Evolutionary conservation across 1,140 invertebrate genomes (phyloP), one percentile per base, ranked within the genome.

Genomic region (Aphis craccivora): DNA sequence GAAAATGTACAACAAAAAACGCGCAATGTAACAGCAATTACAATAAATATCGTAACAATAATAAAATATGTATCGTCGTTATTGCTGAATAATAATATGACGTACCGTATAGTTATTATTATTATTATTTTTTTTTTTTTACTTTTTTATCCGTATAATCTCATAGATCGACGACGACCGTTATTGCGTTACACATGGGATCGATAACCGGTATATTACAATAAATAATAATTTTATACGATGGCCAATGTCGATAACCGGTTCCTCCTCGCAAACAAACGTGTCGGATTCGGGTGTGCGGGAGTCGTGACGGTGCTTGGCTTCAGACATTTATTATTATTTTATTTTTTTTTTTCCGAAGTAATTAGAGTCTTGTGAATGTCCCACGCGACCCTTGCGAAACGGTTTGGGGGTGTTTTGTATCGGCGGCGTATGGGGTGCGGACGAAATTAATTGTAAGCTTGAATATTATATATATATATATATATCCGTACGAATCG

Each of bases 171-270:
- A 35, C 87, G 48, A 35, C 23, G 88, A 89, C 88, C 88, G 88
- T 89, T 89, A 89, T 89, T 89, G 88, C 48, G 48, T 53, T 53
- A 37, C 87, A 53, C 87, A 89, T 53, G 88, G 88, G 48, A 55
- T 55, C 88, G 88, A 89, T 89, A 89, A 89, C 88, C 88, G 88
- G 88, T 89, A 89, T 55, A 53, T 87, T 40, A 35, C 45, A 45
- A 76, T 84, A 84, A 40, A 40, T 40, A 40, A 40, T 84, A 1
- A 40, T 83, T 14, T 37, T 45, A 45, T 14, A 23, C 51, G 48
- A 55, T 53, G 48, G 11, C 51, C 35, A 55, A 55, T 53, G 51
- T 55, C 51, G 88, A 55, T 37, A 55, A 89, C 88, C 88, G 88
- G 88, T 89, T 89, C 48, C 18, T 88, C 11, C n/a, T 88, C 5